Percentiles rank a stretch among this genome's conserved stretches.
Conservation (phyloP, 2,888 invertebrate genomes). For the Microctonus brassicae region DNA sequence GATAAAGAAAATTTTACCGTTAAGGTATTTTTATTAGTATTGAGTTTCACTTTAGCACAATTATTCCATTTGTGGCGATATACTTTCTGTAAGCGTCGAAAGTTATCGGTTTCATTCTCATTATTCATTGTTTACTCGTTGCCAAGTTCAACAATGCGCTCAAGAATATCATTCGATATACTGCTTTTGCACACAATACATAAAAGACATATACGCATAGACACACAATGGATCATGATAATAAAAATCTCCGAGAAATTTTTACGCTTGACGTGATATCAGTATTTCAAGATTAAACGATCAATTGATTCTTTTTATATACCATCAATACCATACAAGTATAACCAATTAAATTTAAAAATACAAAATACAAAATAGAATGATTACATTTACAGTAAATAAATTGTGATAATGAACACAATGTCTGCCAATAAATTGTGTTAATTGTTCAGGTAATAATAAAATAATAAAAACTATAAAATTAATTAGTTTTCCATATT, state of each 20-base stretch:
- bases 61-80: conserved; percentile 40
- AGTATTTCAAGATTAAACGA: neutral
- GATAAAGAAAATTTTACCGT: conserved; percentile 44
- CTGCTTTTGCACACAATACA: neutral
- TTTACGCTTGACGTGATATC: neutral
- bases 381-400: neutral
- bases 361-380: no score
- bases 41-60: conserved; percentile 33
- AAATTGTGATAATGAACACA: neutral
- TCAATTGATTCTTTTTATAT: neutral
- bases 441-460: neutral
- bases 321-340: neutral
- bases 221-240: neutral
- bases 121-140: conserved; percentile 31
- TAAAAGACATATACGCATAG: neutral
- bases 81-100: conserved; percentile 7
- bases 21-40: conserved; percentile 30
- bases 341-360: neutral
- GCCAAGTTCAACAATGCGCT: conserved; percentile 12
- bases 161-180: conserved; percentile 2
- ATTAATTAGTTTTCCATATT: neutral
- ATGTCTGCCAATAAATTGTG: neutral
- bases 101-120: conserved; percentile 32
- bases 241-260: neutral
- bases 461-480: neutral